Conservation (phyloP, 2,888 invertebrate species). For the Pelosia muscerda region DNA sequence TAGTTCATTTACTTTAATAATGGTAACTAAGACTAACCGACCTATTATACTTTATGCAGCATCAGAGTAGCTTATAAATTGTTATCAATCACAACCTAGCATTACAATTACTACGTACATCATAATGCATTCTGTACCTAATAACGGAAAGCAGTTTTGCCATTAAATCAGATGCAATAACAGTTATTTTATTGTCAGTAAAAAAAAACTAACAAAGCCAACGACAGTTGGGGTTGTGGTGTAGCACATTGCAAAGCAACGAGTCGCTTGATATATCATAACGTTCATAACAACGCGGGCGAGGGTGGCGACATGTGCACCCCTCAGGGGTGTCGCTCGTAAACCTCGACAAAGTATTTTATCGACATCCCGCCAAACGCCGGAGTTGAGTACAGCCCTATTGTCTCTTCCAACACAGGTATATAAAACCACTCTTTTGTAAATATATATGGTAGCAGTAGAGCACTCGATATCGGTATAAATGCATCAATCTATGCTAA, state of each 20-base stretch:
- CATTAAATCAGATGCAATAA: slow-evolving; percentile 10
- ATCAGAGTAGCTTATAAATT: not conserved
- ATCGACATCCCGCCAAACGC: slow-evolving; percentile 71
- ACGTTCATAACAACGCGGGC: slow-evolving; percentile 69
- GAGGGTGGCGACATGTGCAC: slow-evolving; percentile 59
- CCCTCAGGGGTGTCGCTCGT: slow-evolving; percentile 75
- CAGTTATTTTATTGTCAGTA: slow-evolving; percentile 8
- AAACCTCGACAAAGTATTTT: slow-evolving; percentile 82
- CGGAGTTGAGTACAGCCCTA: slow-evolving; percentile 70
- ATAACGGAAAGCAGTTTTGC: slow-evolving; percentile 5
- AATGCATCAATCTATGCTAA: slow-evolving; percentile 31
- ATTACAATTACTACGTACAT: not conserved
- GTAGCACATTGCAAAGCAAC: slow-evolving; percentile 48
- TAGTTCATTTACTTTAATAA: not conserved
- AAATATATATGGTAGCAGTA: slow-evolving; percentile 58
- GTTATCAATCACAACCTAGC: not conserved
- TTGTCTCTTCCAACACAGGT: slow-evolving; percentile 77
- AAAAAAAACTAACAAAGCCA: slow-evolving; percentile 34
- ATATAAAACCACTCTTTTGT: slow-evolving; percentile 78
- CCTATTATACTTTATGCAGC: not conserved
- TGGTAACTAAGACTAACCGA: not conserved
- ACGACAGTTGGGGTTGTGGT: slow-evolving; percentile 29
- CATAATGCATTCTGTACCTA: slow-evolving; percentile 2
- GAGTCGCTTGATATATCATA: slow-evolving; percentile 64
- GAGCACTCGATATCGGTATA: slow-evolving; percentile 7